phyloP scores from a whole-genome alignment of 2,113 vertebrate species.

The Guaruba guarouba region DNA sequence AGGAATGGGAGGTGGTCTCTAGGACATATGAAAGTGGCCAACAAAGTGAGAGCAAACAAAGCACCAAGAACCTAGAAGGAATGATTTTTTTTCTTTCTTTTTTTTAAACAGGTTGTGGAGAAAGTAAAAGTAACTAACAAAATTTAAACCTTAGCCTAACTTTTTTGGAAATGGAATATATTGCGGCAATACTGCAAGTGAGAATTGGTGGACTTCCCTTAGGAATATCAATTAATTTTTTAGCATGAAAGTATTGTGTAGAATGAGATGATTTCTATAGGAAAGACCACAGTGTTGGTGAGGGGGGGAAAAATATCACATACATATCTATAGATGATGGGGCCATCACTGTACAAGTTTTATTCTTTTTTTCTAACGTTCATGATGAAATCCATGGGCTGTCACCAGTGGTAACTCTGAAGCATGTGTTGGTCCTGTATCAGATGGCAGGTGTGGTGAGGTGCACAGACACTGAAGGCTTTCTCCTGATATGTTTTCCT shows the following conservation, averaged over 20 bases:
- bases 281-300: neutral
- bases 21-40: neutral
- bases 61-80: neutral
- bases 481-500: neutral
- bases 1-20: neutral
- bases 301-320: neutral
- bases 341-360: neutral
- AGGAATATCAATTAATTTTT: neutral
- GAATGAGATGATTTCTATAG: neutral
- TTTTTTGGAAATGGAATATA: neutral
- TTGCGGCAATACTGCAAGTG: neutral
- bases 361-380: accelerated
- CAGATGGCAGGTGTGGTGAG: neutral
- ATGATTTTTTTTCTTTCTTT: neutral
- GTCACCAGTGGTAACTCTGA: neutral
- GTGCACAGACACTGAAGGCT: neutral
- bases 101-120: neutral
- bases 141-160: neutral
- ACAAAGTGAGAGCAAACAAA: neutral
- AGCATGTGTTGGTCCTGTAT: neutral
- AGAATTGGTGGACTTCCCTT: neutral
- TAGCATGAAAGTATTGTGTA: neutral
- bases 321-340: neutral
- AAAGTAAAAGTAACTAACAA: neutral
- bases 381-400: neutral